Evolutionary conservation across 2,888 invertebrate species (phyloP), one percentile per base, ranked within the genome.

Genomic region (Lycaena phlaeas): DNA sequence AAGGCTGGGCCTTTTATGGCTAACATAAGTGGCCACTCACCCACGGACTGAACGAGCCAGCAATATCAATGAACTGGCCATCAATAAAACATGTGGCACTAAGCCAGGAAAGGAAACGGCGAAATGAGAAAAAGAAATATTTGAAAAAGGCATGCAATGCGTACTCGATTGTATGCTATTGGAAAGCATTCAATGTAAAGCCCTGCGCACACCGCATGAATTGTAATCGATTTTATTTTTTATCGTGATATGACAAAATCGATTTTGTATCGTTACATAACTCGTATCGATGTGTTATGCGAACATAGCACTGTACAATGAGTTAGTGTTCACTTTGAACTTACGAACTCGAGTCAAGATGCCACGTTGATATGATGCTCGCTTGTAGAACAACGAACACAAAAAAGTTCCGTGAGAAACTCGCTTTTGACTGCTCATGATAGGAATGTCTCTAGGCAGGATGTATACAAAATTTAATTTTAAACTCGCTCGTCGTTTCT

Each of bases 41-140:
- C 82, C 75, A 71, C 69, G 69, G 62, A 57, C 73, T 79, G 79
- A 82, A 84, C 84, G 81, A 81, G 81, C 67, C 70, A 75, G 71
- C 70, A 75, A 84, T 84, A 84, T 84, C 84, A 84, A 84, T 84
- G 82, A 82, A 82, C 81, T 68, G 71, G 61, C 74, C 75, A 82
- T 84, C 82, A 82, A 84, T 84, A 82, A 82, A 82, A 84, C 84
- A 82, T 84, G 75, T 77, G 79, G 76, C 78, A 69, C 66, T 67
- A 59, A 66, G 77, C 79, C 82, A 76, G 73, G 67, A 81, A 82
- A 84, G 82, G 82, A 78, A 79, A 74, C 71, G 61, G 70, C 68
- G 74, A 75, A 76, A 77, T 68, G 72, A 78, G 77, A 81, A 82
- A 57, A 82, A 81, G 76, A 79, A 79, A 69, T 76, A 77, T 78